Conservation (phyloP, 2,113 vertebrate species). For the Poecile atricapillus region DNA sequence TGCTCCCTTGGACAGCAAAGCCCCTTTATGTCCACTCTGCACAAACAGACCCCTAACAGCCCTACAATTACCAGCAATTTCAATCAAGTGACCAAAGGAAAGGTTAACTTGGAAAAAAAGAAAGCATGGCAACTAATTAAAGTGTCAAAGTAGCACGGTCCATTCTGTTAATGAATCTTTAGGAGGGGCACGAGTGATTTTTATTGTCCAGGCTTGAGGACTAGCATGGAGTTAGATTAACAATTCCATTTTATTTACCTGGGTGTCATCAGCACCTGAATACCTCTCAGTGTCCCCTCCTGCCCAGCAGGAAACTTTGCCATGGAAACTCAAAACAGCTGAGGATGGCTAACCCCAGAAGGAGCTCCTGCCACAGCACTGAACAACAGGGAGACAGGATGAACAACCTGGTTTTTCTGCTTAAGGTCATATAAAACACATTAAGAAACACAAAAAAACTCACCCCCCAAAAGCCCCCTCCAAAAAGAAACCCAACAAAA, state of each 20-base stretch:
- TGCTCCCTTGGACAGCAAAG: neutral
- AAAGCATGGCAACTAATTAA: conserved; percentile 73
- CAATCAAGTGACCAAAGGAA: conserved; percentile 69
- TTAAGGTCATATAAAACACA: conserved; percentile 22
- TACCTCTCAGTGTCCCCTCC: neutral
- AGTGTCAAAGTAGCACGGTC: conserved; percentile 70
- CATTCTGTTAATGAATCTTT: conserved; percentile 71
- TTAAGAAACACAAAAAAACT: neutral
- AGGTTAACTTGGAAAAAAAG: conserved; percentile 69
- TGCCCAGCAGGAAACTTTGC: neutral
- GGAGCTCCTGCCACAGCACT: conserved; percentile 14
- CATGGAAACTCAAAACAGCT: neutral
- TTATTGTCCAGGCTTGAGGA: neutral
- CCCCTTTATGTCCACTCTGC: conserved; percentile 21
- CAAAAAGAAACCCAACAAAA: neutral
- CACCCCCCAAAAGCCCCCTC: neutral
- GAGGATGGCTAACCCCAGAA: conserved; percentile 10
- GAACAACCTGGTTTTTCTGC: conserved; percentile 18
- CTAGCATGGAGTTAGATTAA: neutral
- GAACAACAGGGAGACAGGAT: neutral
- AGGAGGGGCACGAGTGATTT: conserved; percentile 47
- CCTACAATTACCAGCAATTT: conserved; percentile 71
- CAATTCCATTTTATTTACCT: neutral
- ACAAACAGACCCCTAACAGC: conserved; percentile 61
- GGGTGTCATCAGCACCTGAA: conserved; percentile 44